These are phyloP conservation scores for Philereme transversata DNA, from an alignment of 2,888 invertebrate genomes.

Conservation along the genomic window DNA sequence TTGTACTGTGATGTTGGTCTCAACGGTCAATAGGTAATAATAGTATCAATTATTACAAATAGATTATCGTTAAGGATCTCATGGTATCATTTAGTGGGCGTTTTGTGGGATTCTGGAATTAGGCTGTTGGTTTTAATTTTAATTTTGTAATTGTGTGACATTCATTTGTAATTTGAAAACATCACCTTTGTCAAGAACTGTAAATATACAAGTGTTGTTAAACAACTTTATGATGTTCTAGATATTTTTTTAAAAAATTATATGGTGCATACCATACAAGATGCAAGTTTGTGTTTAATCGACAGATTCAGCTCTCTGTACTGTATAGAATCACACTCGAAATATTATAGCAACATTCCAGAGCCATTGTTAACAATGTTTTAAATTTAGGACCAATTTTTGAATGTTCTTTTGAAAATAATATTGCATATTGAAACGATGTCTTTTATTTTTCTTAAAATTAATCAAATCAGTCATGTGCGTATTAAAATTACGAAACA, in stretches of 20 bases:
- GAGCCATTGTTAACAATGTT: constrained; percentile 83
- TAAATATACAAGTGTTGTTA: constrained; percentile 51
- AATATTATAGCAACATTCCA: constrained; percentile 80
- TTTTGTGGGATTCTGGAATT: constrained; percentile 76
- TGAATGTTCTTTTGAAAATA: constrained; percentile 84
- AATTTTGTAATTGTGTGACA: constrained; percentile 50
- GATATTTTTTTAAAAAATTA: constrained; percentile 40
- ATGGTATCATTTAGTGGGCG: constrained; percentile 74
- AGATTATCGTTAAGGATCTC: constrained; percentile 83
- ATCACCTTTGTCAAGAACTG: constrained; percentile 32
- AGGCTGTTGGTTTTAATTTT: constrained; percentile 67
- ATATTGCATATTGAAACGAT: constrained; percentile 79
- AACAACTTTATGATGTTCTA: constrained; percentile 56
- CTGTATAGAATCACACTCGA: constrained; percentile 53
- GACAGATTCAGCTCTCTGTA: constrained; percentile 68
- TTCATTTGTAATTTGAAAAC: constrained; percentile 37
- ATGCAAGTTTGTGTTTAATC: constrained; percentile 22
- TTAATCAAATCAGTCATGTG: constrained; percentile 39
- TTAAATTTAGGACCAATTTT: constrained; percentile 84
- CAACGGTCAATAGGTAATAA: constrained; percentile 78
- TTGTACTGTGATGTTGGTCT: constrained; percentile 83
- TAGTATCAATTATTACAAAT: constrained; percentile 80
- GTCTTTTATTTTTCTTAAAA: constrained; percentile 51
- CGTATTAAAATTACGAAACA: constrained; percentile 27
- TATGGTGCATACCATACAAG: constrained; percentile 24